A percentile compares a stretch with the other conserved stretches of the same genome.
Evolutionary conservation across 2,113 vertebrate species (phyloP).

Genomic region (Notothenia coriiceps): DNA sequence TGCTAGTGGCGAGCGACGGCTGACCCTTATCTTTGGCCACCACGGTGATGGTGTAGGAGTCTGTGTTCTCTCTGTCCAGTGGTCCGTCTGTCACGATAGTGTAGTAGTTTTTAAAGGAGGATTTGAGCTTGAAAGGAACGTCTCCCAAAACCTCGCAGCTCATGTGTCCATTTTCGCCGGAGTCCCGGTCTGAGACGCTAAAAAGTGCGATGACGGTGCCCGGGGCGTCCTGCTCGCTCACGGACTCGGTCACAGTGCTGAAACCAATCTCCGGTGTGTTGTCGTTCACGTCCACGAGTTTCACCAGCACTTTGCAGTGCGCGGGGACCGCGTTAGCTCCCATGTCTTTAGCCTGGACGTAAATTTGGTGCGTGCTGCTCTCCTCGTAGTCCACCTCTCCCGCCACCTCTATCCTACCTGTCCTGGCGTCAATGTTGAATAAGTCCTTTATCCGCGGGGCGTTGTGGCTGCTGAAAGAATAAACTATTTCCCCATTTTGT

Average conservation of each 20-base stretch:
- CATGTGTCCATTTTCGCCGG: conserved; percentile 94
- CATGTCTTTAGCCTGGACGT: conserved; percentile 96
- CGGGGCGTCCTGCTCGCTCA: conserved; percentile 93
- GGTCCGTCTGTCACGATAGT: conserved; percentile 95
- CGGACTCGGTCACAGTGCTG: conserved; percentile 96
- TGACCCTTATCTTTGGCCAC: conserved; percentile 92
- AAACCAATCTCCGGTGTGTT: conserved; percentile 97
- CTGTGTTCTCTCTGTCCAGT: conserved; percentile 92
- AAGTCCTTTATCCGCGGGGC: conserved; percentile 90
- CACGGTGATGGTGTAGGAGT: conserved; percentile 93
- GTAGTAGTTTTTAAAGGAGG: conserved; percentile 96
- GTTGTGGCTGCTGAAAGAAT: conserved; percentile 96
- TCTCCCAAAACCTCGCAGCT: conserved; percentile 94
- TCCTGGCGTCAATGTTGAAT: conserved; percentile 89
- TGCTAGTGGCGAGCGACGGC: conserved; percentile 91
- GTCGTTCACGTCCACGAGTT: conserved; percentile 95
- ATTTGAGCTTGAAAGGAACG: conserved; percentile 95
- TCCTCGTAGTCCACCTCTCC: conserved; percentile 97
- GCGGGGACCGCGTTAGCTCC: conserved; percentile 97
- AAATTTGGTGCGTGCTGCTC: conserved; percentile 93
- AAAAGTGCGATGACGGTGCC: conserved; percentile 97
- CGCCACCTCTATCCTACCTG: conserved; percentile 92
- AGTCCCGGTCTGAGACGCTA: conserved; percentile 96
- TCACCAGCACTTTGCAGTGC: conserved; percentile 97
- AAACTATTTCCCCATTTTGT: conserved; percentile 96